Evolutionary conservation across 1,140 invertebrate genomes (phyloP).

Genomic region (Lasaia peninsularis): DNA sequence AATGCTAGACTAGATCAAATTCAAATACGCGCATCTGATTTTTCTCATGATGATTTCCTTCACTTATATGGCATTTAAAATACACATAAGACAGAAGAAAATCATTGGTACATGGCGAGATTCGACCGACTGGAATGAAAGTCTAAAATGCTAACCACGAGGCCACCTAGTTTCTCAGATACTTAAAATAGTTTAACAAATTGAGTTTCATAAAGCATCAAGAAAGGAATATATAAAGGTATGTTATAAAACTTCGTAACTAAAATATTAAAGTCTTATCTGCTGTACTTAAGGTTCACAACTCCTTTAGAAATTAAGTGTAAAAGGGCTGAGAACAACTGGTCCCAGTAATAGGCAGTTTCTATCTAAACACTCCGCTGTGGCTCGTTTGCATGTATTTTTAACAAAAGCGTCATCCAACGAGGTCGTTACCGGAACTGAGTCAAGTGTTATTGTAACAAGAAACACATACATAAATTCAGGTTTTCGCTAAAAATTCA

Average conservation of each 20-base stretch:
- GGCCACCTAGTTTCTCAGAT: too few species aligned
- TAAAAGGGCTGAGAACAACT: constrained; percentile 2
- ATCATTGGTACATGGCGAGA: too few species aligned
- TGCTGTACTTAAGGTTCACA: neutral
- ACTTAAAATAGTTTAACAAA: too few species aligned
- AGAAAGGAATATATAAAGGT: too few species aligned
- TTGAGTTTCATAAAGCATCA: too few species aligned
- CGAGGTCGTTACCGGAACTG: constrained; percentile 7
- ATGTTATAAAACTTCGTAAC: neutral
- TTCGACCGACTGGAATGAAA: too few species aligned
- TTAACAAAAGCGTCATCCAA: constrained; percentile 11
- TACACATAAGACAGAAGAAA: too few species aligned
- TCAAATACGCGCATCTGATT: too few species aligned
- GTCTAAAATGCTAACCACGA: too few species aligned
- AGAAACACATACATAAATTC: constrained; percentile 10
- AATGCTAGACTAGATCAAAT: too few species aligned
- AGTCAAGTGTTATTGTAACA: constrained; percentile 10
- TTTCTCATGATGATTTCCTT: too few species aligned
- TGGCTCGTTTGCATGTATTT: constrained; percentile 8
- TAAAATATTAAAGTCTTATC: constrained; percentile 6
- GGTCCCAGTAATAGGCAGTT: constrained; percentile 5
- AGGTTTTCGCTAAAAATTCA: neutral
- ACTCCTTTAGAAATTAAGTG: constrained; percentile 5
- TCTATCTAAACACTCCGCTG: constrained; percentile 11
- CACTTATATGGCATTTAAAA: too few species aligned